phyloP scores from a whole-genome alignment of 2,888 invertebrate genomes.

The Abrostola triplasia region DNA sequence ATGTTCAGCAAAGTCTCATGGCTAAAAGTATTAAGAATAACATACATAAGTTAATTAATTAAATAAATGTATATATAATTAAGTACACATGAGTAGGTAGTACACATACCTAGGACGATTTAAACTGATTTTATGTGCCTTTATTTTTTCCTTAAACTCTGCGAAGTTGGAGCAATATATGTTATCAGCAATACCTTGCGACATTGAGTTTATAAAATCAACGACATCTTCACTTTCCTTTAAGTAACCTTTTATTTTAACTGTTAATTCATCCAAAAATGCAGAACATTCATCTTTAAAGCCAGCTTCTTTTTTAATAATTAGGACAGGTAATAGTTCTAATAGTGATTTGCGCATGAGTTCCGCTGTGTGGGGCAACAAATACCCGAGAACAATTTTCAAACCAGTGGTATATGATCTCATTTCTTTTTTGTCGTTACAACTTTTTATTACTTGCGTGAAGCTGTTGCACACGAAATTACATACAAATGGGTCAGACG shows the following conservation, averaged over 20 bases:
- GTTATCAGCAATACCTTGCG: slow-evolving; percentile 55
- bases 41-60: no score
- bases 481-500: slow-evolving; percentile 86
- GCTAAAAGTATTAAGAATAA: slow-evolving; percentile 64
- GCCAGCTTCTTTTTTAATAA: slow-evolving; percentile 76
- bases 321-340: slow-evolving; percentile 86
- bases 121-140: slow-evolving; percentile 67
- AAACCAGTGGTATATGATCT: slow-evolving; percentile 78
- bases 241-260: slow-evolving; percentile 82
- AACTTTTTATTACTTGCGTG: slow-evolving; percentile 82
- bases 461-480: slow-evolving; percentile 88
- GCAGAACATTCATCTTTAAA: slow-evolving; percentile 70
- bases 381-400: slow-evolving; percentile 73
- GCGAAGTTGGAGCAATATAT: slow-evolving; percentile 56
- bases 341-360: slow-evolving; percentile 84
- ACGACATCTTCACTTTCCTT: slow-evolving; percentile 80
- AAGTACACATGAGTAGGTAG: neutral
- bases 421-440: slow-evolving; percentile 67
- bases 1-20: slow-evolving; percentile 87
- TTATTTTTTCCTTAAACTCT: slow-evolving; percentile 70
- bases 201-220: slow-evolving; percentile 67
- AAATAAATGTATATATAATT: no score
- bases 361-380: slow-evolving; percentile 76
- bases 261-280: slow-evolving; percentile 86
- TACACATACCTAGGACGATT: slow-evolving; percentile 72